These are phyloP conservation scores for Indicator maculatus DNA, from an alignment of 2,113 vertebrate species.

Conservation along the genomic window DNA sequence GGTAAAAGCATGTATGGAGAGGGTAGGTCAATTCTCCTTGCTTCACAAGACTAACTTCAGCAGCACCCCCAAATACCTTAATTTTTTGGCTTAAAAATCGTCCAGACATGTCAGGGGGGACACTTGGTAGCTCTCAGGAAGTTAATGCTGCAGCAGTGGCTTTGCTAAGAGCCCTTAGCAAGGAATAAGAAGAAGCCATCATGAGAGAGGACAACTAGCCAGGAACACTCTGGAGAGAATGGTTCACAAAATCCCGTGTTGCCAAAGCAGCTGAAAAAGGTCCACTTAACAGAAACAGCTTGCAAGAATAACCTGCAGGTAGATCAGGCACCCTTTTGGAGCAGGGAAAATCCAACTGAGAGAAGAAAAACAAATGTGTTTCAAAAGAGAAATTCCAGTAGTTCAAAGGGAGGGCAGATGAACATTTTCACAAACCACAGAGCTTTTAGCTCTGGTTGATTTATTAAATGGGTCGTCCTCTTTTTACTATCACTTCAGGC, in stretches of 20 bases:
- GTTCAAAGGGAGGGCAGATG: slow-evolving; percentile 58
- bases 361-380: neutral
- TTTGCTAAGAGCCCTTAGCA: neutral
- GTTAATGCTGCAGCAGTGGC: neutral
- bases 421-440: slow-evolving; percentile 57
- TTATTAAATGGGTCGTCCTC: slow-evolving; percentile 65
- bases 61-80: neutral
- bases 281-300: neutral
- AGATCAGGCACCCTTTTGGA: neutral
- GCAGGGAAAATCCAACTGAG: neutral
- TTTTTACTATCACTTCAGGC: slow-evolving; percentile 61
- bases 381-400: neutral
- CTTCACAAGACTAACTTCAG: neutral
- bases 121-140: neutral
- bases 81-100: neutral
- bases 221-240: rapidly evolving
- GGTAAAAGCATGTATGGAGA: neutral
- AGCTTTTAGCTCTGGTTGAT: slow-evolving; percentile 68
- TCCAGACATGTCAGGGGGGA: neutral
- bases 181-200: rapidly evolving
- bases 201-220: neutral
- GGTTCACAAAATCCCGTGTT: rapidly evolving
- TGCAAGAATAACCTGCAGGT: neutral
- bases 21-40: neutral
- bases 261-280: neutral